A percentile compares a stretch with the other conserved stretches of the same genome.
Evolutionary conservation across 1,140 invertebrate species (phyloP).

Genomic region (Aphelinus certus): DNA sequence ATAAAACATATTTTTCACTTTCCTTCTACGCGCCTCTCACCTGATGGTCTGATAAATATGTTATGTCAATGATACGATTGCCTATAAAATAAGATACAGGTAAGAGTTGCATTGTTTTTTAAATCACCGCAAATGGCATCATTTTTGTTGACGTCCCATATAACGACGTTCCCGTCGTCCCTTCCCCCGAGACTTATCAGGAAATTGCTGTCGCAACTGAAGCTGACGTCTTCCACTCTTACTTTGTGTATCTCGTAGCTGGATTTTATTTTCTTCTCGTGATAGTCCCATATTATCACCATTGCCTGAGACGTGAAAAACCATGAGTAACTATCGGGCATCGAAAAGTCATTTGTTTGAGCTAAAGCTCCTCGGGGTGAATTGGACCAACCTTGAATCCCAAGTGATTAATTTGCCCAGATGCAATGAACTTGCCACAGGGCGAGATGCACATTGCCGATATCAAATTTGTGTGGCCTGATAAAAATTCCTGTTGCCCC

Average conservation of each 20-base stretch:
- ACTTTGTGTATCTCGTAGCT: constrained; percentile 86
- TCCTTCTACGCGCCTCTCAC: too few species aligned
- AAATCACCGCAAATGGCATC: constrained; percentile 72
- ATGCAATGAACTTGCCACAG: constrained; percentile 82
- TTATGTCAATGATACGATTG: too few species aligned
- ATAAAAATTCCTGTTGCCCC: constrained; percentile 79
- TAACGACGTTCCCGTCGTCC: constrained; percentile 85
- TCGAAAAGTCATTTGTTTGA: too few species aligned
- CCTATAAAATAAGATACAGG: too few species aligned
- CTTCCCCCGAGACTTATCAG: constrained; percentile 87
- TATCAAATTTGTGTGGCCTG: constrained; percentile 85
- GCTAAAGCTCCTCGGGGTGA: too few species aligned
- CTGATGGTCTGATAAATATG: too few species aligned
- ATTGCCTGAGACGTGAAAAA: constrained; percentile 67
- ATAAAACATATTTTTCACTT: too few species aligned
- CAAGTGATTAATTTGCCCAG: constrained; percentile 89
- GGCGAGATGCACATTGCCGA: constrained; percentile 83
- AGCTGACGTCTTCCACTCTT: constrained; percentile 82
- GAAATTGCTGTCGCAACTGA: constrained; percentile 82
- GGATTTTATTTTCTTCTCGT: constrained; percentile 69
- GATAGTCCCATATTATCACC: constrained; percentile 89
- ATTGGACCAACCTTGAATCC: constrained; percentile 78
- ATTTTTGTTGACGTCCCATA: constrained; percentile 75
- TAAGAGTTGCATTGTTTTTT: too few species aligned
- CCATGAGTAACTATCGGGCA: too few species aligned